Conservation (phyloP, 2,888 invertebrate species). For the Chrysodeixis includens region DNA sequence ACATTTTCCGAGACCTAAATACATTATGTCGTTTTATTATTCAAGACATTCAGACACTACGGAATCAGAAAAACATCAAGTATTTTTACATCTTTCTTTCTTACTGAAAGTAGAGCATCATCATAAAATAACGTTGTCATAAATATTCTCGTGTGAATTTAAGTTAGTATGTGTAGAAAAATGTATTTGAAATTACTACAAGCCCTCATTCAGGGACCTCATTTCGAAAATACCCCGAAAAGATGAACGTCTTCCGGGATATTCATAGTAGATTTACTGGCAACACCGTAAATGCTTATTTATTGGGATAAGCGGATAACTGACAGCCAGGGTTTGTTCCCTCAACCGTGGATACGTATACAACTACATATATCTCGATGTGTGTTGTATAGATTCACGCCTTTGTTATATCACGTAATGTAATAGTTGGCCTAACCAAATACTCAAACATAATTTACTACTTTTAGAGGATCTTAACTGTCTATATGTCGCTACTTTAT, state of each 20-base stretch:
- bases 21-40: slow-evolving; percentile 3
- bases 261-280: slow-evolving; percentile 44
- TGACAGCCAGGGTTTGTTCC: slow-evolving; percentile 27
- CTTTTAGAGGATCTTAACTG: too few species aligned
- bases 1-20: slow-evolving; percentile 34
- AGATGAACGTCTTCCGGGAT: slow-evolving; percentile 37
- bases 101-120: slow-evolving; percentile 19
- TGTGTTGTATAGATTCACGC: neutral
- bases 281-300: slow-evolving; percentile 43
- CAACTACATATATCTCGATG: slow-evolving; percentile 4
- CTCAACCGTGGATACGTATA: slow-evolving; percentile 20
- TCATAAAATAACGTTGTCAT: slow-evolving; percentile 29
- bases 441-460: too few species aligned
- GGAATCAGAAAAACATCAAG: slow-evolving; percentile 11
- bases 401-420: slow-evolving; percentile 9
- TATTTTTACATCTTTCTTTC: slow-evolving; percentile 23
- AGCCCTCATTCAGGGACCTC: slow-evolving; percentile 33
- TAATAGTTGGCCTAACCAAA: neutral
- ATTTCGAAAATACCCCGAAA: slow-evolving; percentile 35
- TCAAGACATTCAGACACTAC: slow-evolving; percentile 16
- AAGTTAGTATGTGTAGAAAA: slow-evolving; percentile 27
- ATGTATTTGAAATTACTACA: slow-evolving; percentile 30
- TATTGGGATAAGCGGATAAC: slow-evolving; percentile 34
- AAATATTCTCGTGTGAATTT: slow-evolving; percentile 40
- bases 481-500: too few species aligned